Conservation (phyloP, 2,113 vertebrate species). For the Bufo bufo region DNA sequence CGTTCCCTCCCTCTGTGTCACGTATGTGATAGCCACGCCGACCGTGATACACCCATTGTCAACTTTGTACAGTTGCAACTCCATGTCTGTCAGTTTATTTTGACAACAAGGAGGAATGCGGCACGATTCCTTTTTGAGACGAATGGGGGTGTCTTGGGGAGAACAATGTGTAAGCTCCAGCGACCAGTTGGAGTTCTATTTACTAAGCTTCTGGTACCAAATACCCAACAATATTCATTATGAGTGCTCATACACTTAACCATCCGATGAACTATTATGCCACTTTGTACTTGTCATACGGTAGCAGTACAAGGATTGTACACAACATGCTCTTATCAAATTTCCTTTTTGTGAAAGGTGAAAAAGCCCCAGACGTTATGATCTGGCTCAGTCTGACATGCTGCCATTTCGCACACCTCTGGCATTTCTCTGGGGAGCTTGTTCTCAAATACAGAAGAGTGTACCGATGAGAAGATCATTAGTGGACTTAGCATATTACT, state of each 20-base stretch:
- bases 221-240: background rate
- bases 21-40: too few species aligned
- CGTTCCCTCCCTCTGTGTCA: too few species aligned
- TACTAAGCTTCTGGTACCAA: background rate
- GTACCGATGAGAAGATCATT: conserved; percentile 30
- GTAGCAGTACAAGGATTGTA: conserved; percentile 1
- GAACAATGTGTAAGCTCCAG: background rate
- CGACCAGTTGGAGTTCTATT: background rate
- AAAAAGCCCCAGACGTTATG: conserved; percentile 6
- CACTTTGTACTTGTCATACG: background rate
- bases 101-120: too few species aligned
- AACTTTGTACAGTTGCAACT: too few species aligned
- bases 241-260: background rate
- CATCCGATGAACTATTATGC: background rate
- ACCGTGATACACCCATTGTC: too few species aligned
- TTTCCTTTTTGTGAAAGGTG: conserved; percentile 35
- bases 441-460: conserved; percentile 24
- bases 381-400: conserved; percentile 22
- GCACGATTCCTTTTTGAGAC: background rate
- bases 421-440: conserved; percentile 26
- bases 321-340: conserved; percentile 42
- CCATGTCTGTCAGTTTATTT: too few species aligned
- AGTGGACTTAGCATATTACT: conserved; percentile 7
- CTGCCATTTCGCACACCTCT: conserved; percentile 25
- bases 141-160: background rate